Evolutionary conservation across 1,140 invertebrate genomes (phyloP), one percentile per base, ranked within the genome.

Genomic region (Argopecten irradians): DNA sequence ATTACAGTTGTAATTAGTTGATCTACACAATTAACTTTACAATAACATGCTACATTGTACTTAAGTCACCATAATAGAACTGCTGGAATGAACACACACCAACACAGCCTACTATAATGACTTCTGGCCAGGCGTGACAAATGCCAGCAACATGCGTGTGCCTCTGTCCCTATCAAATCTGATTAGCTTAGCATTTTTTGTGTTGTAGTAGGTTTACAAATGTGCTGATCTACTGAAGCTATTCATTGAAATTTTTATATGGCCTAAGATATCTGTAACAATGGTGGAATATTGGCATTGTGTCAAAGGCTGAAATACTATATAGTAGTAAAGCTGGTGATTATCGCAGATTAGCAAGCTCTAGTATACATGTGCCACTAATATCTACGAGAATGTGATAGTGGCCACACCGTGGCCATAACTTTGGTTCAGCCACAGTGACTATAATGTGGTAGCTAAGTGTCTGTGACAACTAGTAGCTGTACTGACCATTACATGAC

Each of bases 221-320:
- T n/a, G 28, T 28, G 43, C 43, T 55, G 55, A 71, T 28, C n/a
- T 71, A 71, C 55, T 28, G 55, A 71, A 71, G 55, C 55, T 71
- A 28, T 71, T 71, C 55, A 71, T 28, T 28, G 5, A 71, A 71
- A 71, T 71, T 28, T 71, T 71, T 71, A 28, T 71, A 28, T 71
- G 55, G 55, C n/a, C n/a, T 71, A 71, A 71, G n/a, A 71, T 71
- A 71, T 71, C 16, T n/a, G 22, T 71, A 71, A 71, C 55, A 71
- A 71, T 71, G 13, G 55, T 71, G 55, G 22, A 71, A 28, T 71
- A 71, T 71, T 71, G 55, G 55, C 55, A 71, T 71, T 71, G 55
- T 71, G 55, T 28, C 55, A n/a, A 71, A 71, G 55, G 5, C 55
- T 71, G n/a, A 46, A 46, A 46, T 19, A 46, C 43, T 46, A 8